Conservation (phyloP, 35 echinoderm and acorn worm species). For the Chiridota heheva region DNA sequence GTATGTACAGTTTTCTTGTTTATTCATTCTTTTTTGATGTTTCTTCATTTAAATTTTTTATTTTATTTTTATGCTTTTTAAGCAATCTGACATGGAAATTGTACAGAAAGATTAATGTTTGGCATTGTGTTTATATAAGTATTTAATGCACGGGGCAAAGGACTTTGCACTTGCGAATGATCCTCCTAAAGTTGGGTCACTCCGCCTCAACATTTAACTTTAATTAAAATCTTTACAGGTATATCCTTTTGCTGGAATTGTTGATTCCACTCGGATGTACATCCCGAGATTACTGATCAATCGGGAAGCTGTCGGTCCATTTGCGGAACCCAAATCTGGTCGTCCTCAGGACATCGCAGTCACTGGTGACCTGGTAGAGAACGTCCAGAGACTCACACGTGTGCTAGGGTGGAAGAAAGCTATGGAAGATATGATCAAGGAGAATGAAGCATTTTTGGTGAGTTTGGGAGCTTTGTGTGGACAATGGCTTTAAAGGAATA, state of each 20-base stretch:
- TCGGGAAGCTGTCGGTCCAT: slow-evolving; percentile 76
- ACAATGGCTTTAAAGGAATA: too few species aligned
- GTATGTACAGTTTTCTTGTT: background rate
- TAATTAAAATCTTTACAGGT: slow-evolving; percentile 55
- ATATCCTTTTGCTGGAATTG: slow-evolving; percentile 92
- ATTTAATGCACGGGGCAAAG: too few species aligned
- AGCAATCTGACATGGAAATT: too few species aligned
- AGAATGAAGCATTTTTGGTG: slow-evolving; percentile 70
- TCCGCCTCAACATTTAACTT: too few species aligned
- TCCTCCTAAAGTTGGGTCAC: too few species aligned
- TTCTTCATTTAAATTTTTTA: too few species aligned
- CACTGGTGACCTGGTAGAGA: slow-evolving; percentile 86
- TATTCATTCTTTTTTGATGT: too few species aligned
- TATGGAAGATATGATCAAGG: slow-evolving; percentile 85
- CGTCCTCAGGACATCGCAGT: slow-evolving; percentile 70
- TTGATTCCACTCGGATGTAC: slow-evolving; percentile 73
- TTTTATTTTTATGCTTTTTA: too few species aligned
- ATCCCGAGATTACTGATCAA: slow-evolving; percentile 91
- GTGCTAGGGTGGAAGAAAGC: slow-evolving; percentile 94
- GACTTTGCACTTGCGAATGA: too few species aligned
- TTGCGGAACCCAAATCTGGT: slow-evolving; percentile 39
- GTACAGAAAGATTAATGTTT: too few species aligned
- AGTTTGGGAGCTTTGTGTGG: too few species aligned
- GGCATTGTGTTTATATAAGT: too few species aligned
- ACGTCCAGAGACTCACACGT: slow-evolving; percentile 78